A percentile compares a stretch with the other conserved stretches of the same genome.
phyloP scores from a whole-genome alignment of 37 sponge, comb jelly and placozoan genomes.

The Agelas oroides region DNA sequence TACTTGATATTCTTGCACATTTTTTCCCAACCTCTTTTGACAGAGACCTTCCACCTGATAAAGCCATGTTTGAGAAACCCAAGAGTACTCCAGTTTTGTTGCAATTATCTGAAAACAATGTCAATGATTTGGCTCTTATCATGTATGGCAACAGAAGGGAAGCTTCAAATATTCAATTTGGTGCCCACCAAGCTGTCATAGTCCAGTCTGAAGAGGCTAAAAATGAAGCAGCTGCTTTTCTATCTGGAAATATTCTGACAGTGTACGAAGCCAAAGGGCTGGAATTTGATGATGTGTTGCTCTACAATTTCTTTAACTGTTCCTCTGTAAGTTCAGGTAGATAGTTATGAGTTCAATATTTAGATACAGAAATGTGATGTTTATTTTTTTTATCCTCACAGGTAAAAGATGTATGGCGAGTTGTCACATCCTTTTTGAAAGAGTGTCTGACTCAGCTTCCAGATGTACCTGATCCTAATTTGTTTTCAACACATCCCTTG shows the following conservation, averaged over 20 bases:
- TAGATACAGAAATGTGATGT: too few relatives aligned
- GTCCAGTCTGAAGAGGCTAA: constrained; percentile 64
- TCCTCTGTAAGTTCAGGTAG: constrained; percentile 62
- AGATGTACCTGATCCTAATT: not conserved
- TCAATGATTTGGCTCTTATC: constrained; percentile 32
- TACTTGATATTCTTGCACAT: constrained; percentile 48
- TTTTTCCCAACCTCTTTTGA: constrained; percentile 75
- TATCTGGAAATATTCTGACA: constrained; percentile 58
- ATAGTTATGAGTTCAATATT: too few relatives aligned
- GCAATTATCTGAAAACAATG: not conserved
- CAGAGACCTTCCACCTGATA: constrained; percentile 13
- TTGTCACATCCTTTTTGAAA: constrained; percentile 6
- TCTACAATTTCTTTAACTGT: constrained; percentile 86
- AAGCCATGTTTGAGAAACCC: constrained; percentile 53
- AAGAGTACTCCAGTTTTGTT: constrained; percentile 50
- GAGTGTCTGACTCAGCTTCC: not conserved
- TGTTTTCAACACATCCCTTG: constrained; percentile 4
- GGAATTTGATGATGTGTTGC: constrained; percentile 88
- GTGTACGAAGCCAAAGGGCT: constrained; percentile 82
- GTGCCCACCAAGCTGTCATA: constrained; percentile 80
- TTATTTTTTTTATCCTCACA: too few relatives aligned
- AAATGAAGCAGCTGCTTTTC: constrained; percentile 21
- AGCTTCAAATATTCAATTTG: constrained; percentile 73
- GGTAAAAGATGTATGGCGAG: constrained; percentile 64
- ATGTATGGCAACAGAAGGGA: constrained; percentile 34